Base-by-base conservation (phyloP, 2,113 vertebrate species). In the Peromyscus polionotus region DNA sequence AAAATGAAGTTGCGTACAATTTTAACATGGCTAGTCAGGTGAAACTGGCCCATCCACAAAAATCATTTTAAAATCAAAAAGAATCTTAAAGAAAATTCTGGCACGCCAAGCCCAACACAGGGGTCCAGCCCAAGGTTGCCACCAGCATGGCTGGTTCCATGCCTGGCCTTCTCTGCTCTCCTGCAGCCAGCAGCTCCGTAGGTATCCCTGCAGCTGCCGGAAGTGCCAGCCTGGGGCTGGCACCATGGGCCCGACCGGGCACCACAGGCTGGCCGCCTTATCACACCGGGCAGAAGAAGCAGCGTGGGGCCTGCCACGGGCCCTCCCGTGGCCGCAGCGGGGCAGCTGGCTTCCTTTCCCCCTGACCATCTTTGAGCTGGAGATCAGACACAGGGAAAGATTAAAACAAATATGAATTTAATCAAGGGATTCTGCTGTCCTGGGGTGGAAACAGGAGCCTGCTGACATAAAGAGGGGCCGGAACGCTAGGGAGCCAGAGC, bases 371-470 rank as follows among this genome's bases (percentile, higher is more conserved):
- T 99, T 99, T 99, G 98, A 99, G 98, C 98, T 97, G 4, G 88
- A 99, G 99, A 99, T 99, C 99, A 99, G 99, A 99, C 98, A 98
- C 98, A 98, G 98, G 97, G 98, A 98, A 99, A 99, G 99, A 99
- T 99, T 99, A 99, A 99, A 99, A 99, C 99, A 99, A 99, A 99
- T 99, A 99, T 99, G 99, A 99, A 99, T 99, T 99, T 99, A 99
- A 99, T 99, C 99, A 99, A 99, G 99, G 98, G 99, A 99, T 98
- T 99, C 98, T 98, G 99, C 98, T 98, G 98, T 99, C 99, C 99
- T 98, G 99, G 98, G 99, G 99, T 98, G 98, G 98, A 98, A 98
- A 98, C 98, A 98, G 98, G 98, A 99, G 99, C 98, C 98, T 98
- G 99, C 99, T 99, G 99, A 99, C 99, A 99, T 98, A 98, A 98